These are phyloP conservation scores for Oncorhynchus gorbuscha DNA, from an alignment of 2,113 vertebrate genomes.

Conservation along the genomic window DNA sequence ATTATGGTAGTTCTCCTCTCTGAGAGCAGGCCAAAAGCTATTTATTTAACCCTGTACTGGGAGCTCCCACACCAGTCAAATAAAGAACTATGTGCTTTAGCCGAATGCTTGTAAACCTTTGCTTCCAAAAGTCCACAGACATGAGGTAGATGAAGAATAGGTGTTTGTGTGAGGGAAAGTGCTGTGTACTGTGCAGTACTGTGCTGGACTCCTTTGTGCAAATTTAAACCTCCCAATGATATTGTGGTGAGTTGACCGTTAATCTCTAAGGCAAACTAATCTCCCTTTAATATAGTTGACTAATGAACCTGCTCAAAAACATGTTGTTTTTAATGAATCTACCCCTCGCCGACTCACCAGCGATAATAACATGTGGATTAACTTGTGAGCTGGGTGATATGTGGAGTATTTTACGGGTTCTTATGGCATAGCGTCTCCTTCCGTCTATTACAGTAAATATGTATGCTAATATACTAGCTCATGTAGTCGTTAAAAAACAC, in stretches of 20 bases:
- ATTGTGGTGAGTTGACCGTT: conserved; percentile 55
- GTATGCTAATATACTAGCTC: conserved; percentile 69
- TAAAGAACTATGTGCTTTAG: not conserved
- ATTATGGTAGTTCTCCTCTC: too few species aligned
- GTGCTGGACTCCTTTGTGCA: conserved; percentile 1
- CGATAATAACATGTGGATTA: conserved; percentile 78
- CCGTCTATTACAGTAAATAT: conserved; percentile 68
- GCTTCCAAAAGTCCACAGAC: not conserved
- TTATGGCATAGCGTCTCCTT: conserved; percentile 48
- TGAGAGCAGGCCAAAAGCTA: not conserved
- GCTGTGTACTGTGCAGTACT: conserved; percentile 11
- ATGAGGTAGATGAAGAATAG: not conserved
- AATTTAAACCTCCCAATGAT: conserved; percentile 53
- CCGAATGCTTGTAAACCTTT: not conserved
- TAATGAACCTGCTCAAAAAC: conserved; percentile 71
- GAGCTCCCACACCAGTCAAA: not conserved
- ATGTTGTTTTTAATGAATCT: conserved; percentile 74
- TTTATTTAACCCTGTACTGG: not conserved
- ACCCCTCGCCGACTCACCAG: conserved; percentile 64
- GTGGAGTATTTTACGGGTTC: conserved; percentile 46
- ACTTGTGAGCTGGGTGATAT: conserved; percentile 70
- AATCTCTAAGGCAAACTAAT: conserved; percentile 72
- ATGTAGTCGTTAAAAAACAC: conserved; percentile 65
- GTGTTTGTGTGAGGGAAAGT: conserved; percentile 18
- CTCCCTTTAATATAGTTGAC: conserved; percentile 76